Base-by-base conservation (phyloP, 1,140 invertebrate genomes). In the Pseudobourletiella spinata region DNA sequence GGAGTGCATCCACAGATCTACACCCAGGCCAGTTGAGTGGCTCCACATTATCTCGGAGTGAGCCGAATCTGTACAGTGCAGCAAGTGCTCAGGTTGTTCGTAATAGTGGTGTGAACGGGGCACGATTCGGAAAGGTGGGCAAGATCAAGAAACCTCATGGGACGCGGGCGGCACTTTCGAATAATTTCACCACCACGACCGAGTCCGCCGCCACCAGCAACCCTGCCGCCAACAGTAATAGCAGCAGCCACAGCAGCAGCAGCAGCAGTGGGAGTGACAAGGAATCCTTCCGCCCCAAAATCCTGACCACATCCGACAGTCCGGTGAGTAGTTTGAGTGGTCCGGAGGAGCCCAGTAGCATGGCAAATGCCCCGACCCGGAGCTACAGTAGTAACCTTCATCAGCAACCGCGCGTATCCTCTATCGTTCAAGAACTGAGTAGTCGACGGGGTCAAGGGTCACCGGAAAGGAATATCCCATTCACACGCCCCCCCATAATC, bases 381-480 rank as follows among this genome's bases (percentile, higher is more conserved):
- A 26, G n/a, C 6, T 25, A 51, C 29, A 35, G 52, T 35, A 39
- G 22, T 22, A 26, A 59, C n/a, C 3, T n/a, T 25, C 22, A 59
- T 50, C 24, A 50, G 22, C 28, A 54, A 20, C 6, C 1, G 15
- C 54, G 62, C 35, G 59, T 62, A 14, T 62, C 64, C 1, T 54
- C 59, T 3, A 61, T 66, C 18, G 64, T 62, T 14, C 54, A 59
- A 25, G 43, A 66, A 50, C 61, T 66, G 43, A 51, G 44, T 4
- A 65, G 26, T 25, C 44, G 55, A 48, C 43, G 46, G 24, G 32
- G 42, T 8, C 46, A 30, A 2, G 42, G 35, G 22, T 57, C 39
- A 54, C 61, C 57, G 22, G 57, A 59, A 50, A 48, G 46, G 25
- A 44, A 24, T 43, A 6, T 51, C n/a, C 15, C 58, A 25, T 20